Conservation (phyloP, 2,888 invertebrate genomes). For the Melitaea athalia region DNA sequence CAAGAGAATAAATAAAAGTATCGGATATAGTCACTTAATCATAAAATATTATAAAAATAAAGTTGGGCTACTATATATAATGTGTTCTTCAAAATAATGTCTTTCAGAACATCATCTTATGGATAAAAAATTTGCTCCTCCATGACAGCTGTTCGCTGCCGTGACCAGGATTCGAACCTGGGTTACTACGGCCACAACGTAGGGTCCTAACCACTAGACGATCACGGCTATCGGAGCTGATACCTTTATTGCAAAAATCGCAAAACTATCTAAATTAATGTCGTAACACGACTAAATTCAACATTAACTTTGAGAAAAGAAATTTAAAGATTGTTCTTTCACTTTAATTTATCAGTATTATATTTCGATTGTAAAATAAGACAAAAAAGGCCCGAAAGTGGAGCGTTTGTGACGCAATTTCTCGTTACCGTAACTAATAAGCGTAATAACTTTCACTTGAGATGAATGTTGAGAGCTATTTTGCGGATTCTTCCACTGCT, state of each 20-base stretch:
- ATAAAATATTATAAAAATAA: too few species aligned
- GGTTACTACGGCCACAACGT: conserved; percentile 90
- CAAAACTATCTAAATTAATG: not conserved
- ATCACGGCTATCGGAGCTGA: conserved; percentile 66
- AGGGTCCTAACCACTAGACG: conserved; percentile 90
- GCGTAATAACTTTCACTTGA: not conserved
- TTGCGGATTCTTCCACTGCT: conserved; percentile 24
- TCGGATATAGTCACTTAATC: too few species aligned
- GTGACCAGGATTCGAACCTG: conserved; percentile 89
- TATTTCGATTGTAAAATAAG: not conserved
- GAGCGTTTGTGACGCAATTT: not conserved
- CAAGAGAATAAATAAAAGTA: too few species aligned
- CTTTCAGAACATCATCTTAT: too few species aligned
- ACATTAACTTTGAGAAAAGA: not conserved
- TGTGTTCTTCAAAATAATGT: too few species aligned
- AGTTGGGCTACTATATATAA: too few species aligned
- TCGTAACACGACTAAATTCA: not conserved
- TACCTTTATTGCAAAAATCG: not conserved
- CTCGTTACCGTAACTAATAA: not conserved
- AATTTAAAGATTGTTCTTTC: not conserved
- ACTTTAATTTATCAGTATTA: conserved; percentile 8
- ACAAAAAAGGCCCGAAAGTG: not conserved
- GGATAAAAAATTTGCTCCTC: conserved; percentile 43
- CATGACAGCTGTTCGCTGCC: conserved; percentile 66
- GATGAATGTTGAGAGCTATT: conserved; percentile 10